Percentiles rank a stretch among this genome's conserved stretches.
Conservation (phyloP, 2,888 invertebrate genomes). For the Drosophila percnosoma region DNA sequence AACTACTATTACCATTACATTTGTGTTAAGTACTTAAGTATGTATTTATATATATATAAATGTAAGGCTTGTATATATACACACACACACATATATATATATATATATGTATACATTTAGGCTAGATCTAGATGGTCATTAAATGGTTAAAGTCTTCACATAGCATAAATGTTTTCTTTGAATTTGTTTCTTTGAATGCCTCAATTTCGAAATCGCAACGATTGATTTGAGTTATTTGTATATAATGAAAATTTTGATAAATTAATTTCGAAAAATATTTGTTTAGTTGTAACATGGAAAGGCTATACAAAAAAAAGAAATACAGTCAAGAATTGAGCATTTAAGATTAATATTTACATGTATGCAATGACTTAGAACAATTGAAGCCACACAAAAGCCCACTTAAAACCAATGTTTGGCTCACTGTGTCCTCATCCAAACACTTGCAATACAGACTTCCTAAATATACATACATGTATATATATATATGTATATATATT, state of each 20-base stretch:
- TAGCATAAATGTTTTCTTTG: constrained; percentile 50
- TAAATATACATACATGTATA: constrained; percentile 35
- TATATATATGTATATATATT: constrained; percentile 15
- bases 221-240: constrained; percentile 41
- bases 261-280: constrained; percentile 14
- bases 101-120: constrained; percentile 12
- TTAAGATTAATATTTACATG: constrained; percentile 14
- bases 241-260: constrained; percentile 18
- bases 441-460: constrained; percentile 52
- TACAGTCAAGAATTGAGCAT: constrained; percentile 15
- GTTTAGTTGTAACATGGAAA: constrained; percentile 44
- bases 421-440: constrained; percentile 47
- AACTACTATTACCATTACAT: constrained; percentile 56
- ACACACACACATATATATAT: constrained; percentile 45
- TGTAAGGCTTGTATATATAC: constrained; percentile 58
- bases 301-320: constrained; percentile 40
- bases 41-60: constrained; percentile 52
- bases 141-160: constrained; percentile 43
- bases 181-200: constrained; percentile 47
- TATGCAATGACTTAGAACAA: constrained; percentile 54
- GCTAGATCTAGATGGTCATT: constrained; percentile 14
- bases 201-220: constrained; percentile 51
- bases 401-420: constrained; percentile 19
- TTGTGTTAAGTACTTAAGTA: constrained; percentile 52
- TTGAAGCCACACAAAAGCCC: constrained; percentile 44